Evolutionary conservation across 1,140 invertebrate species (phyloP), one percentile per base, ranked within the genome.

Genomic region (Drosophila yakuba): DNA sequence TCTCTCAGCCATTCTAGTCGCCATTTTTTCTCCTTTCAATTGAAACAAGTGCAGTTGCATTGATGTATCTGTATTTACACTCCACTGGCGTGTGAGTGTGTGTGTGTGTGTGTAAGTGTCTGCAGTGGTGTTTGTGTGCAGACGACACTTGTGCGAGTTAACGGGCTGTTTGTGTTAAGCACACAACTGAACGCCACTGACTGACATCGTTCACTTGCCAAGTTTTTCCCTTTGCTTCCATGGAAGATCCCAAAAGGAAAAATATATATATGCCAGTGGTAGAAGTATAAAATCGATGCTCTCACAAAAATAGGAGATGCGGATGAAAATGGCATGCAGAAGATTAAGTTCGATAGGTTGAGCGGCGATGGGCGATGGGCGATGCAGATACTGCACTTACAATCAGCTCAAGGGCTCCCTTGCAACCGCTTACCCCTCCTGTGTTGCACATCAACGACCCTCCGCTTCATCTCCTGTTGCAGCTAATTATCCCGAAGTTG

Each of bases 201-300:
- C 58, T 64, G 78, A 69, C 59, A 71, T 14, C 64, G 54, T 45
- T 72, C 80, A 60, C 52, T 63, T 77, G 61, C 47, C 68, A 74
- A 74, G 82, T 61, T 78, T 85, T 82, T 56, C 77, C 56, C 71
- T 71, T 45, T 39, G 63, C 45, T 62, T 59, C 43, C 12, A 35
- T 58, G 54, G 28, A 58, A 76, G 67, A 71, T 62, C 57, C 14
- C 35, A 59, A 62, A 62, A 41, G 32, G 38, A 41, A 41, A 43
- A 39, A 41, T 11, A 17, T 17, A 17, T 17, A 32, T 48, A 48
- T 41, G 63, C 55, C 47, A 44, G 36, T 15, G 17, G 47, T 20
- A 17, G 61, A 74, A 64, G 50, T 62, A 81, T 45, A 88, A 78
- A 88, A 85, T 85, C 82, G 69, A 82, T 78, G 74, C 28, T 67